These are phyloP conservation scores for Dolichopus griseipennis DNA, from an alignment of 2,888 invertebrate species.

Conservation along the genomic window DNA sequence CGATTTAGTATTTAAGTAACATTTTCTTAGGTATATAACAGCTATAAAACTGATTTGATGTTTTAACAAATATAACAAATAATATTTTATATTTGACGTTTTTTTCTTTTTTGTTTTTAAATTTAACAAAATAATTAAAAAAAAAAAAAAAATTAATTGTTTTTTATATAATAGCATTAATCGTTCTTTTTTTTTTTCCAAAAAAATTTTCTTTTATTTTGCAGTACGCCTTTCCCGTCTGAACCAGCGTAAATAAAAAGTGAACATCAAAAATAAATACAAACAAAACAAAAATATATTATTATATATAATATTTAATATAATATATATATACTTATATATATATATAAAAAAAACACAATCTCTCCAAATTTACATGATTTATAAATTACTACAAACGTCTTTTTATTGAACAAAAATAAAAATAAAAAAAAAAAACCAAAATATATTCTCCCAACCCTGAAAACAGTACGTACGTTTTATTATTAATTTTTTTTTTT, in stretches of 20 bases:
- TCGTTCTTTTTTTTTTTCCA: conserved; percentile 22
- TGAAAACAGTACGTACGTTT: conserved; percentile 4
- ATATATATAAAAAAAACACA: conserved; percentile 14
- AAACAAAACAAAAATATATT: conserved; percentile 19
- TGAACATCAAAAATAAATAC: conserved; percentile 20
- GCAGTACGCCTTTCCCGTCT: conserved; percentile 88
- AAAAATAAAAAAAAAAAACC: too few species aligned
- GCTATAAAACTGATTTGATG: too few species aligned
- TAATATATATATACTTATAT: conserved; percentile 1
- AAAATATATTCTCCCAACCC: background rate
- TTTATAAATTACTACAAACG: background rate
- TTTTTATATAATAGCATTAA: background rate
- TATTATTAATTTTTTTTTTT: too few species aligned
- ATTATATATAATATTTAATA: conserved; percentile 18
- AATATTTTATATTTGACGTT: conserved; percentile 21
- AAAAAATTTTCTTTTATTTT: conserved; percentile 43
- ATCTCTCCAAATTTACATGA: background rate
- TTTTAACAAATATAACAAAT: conserved; percentile 19
- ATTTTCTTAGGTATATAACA: too few species aligned
- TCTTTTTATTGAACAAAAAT: too few species aligned
- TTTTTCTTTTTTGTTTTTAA: conserved; percentile 16
- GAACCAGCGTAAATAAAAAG: conserved; percentile 55
- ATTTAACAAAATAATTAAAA: background rate
- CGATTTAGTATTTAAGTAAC: too few species aligned
- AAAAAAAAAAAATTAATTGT: background rate